Base-by-base conservation (phyloP, 2,113 vertebrate genomes). In the Bos indicus region DNA sequence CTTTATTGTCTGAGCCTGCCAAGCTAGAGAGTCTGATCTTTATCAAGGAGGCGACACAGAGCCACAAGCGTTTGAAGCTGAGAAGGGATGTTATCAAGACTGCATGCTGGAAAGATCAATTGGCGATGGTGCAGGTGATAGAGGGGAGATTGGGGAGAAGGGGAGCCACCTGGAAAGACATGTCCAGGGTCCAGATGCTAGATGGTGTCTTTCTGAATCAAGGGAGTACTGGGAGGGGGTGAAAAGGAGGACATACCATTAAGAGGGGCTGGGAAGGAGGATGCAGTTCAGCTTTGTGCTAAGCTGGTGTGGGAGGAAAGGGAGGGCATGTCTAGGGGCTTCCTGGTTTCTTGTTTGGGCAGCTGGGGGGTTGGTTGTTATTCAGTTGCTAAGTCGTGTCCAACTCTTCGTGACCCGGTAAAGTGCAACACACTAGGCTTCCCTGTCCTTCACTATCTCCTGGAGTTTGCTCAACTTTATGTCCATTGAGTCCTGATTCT, bases 81-180 rank as follows among this genome's bases (percentile, higher is more conserved):
- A 67, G n/a, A 46, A 94, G 85, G 91, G 94, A 93, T 82, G 52
- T 95, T 59, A 51, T 74, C 52, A 78, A 82, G 52, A 71, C 56
- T 2, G 3, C 13, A 54, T 57, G 91, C 91, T 91, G 60, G 67
- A 86, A 91, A n/a, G 77, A 52, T 91, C 46, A 3, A 11, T 60
- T 23, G 74, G 67, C 16, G 14, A 40, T 51, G 80, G 2, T 51
- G 7, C 21, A 86, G 92, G 56, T 28, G 71, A 43, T 13, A 82
- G 48, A 33, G 59, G 40, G 78, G 48, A 62, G n/a, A 90, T 15
- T 11, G 30, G 21, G n/a, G 33, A 48, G 54, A 89, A 33, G 25
- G 26, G 10, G 43, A 83, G 23, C 46, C 40, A 77, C 15, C 15
- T 28, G 28, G 57, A 48, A 92, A 36, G 36, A 88, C 28, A 40